Evolutionary conservation across 2,888 invertebrate genomes (phyloP), one percentile per base, ranked within the genome.

Genomic region (Eulithis prunata): DNA sequence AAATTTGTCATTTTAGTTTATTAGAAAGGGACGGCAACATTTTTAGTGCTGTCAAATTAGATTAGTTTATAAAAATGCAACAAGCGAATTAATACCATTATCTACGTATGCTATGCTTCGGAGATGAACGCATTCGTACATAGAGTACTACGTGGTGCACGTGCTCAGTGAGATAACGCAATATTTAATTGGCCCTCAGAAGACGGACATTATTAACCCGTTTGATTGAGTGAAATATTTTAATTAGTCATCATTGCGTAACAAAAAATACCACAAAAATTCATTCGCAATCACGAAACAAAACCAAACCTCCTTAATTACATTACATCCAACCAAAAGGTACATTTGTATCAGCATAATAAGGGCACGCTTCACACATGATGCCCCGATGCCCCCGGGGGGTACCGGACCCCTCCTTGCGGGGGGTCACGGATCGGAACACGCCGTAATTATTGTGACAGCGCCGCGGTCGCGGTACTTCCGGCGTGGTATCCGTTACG

Each of bases 371-470:
- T 53, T 53, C 60, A 38, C 54, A 54, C 60, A 54, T 46, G 60
- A 43, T 56, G 38, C 62, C 56, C 49, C 13, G 43, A 41, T 51
- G 38, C 8, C 46, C 46, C 53, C 21, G 21, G 38, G 38, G 38
- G 5, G 38, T 38, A 38, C 49, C n/a, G 38, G 47, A 6, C 38
- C 28, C 28, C 43, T n/a, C 45, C 47, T 14, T 8, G 4, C 55
- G 6, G 38, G 45, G 53, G 60, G 57, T 32, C 55, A 62, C 46
- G 55, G 55, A 61, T 58, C 65, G 63, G 63, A 67, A 58, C 59
- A 51, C 64, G 36, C 58, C 47, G 68, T 70, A 70, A 68, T 68
- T 65, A 70, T 66, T 63, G 63, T 64, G 68, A 68, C 70, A 66
- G 67, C 65, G 49, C 13, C 54, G 11, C 45, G 63, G 53, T 47